Evolutionary conservation across 2,888 invertebrate genomes (phyloP), one percentile per base, ranked within the genome.

Genomic region (Nephrotoma flavescens): DNA sequence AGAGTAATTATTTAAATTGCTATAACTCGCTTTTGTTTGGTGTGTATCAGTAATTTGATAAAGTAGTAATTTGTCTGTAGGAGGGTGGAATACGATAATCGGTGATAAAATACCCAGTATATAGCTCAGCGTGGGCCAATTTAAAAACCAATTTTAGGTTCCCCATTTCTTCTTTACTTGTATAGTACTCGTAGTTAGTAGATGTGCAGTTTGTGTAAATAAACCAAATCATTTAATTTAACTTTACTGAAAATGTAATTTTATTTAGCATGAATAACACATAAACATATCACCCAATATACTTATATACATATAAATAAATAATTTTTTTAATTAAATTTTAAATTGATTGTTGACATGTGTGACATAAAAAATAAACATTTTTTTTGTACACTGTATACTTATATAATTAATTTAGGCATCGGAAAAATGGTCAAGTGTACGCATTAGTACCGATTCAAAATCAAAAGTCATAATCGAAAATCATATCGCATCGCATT

Each of bases 351-450:
- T 31, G 0, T 31, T 31, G 31, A 31, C 31, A 31, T 31, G 31
- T 2, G 44, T 44, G 44, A 0, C 44, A 4, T 44, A 44, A 31
- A 71, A 31, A 71, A 12, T 57, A 52, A 52, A 47, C 7, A 0
- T n/a, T 52, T 15, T 44, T 44, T 11, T 44, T 52, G 52, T 52
- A 52, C 52, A 15, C 52, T 52, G 52, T 52, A 52, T 15, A 31
- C 31, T 31, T 31, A 5, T 52, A n/a, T 52, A 6, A 52, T 71
- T 57, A 57, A 71, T 71, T 9, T 71, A 89, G 89, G 89, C 89
- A 86, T 88, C 89, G 86, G 89, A 89, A 88, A 89, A 89, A 88
- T 89, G 89, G 89, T 89, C 89, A 86, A 89, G 89, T 88, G 89
- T 89, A 87, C 89, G 89, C 12, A 88, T 89, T 87, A 89, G 89